These are phyloP conservation scores for Eupeodes luniger DNA, from an alignment of 2,888 invertebrate genomes.

Conservation along the genomic window DNA sequence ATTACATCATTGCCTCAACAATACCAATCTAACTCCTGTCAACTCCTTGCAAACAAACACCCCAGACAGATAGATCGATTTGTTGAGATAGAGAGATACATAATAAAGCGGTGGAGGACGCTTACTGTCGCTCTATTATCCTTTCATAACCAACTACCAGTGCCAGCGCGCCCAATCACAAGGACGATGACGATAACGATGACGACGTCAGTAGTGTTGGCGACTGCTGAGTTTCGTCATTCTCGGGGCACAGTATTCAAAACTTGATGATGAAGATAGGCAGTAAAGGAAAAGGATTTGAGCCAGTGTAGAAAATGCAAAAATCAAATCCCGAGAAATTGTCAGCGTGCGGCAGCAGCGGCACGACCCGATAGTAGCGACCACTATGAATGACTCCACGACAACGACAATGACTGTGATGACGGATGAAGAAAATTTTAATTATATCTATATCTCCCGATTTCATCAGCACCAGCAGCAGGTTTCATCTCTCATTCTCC, in stretches of 20 bases:
- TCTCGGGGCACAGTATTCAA: constrained; percentile 18
- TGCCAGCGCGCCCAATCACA: too few relatives aligned
- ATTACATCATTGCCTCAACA: constrained; percentile 73
- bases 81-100: constrained; percentile 39
- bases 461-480: background rate
- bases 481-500: background rate
- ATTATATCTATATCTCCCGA: constrained; percentile 39
- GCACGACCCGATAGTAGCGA: too few relatives aligned
- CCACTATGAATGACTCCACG: background rate
- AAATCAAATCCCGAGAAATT: constrained; percentile 18
- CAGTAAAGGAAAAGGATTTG: constrained; percentile 48
- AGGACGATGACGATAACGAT: background rate
- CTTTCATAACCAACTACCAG: constrained; percentile 58
- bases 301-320: background rate
- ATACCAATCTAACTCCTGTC: constrained; percentile 74
- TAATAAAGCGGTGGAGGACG: constrained; percentile 7
- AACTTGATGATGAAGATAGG: constrained; percentile 41
- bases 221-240: background rate
- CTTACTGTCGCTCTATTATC: constrained; percentile 33
- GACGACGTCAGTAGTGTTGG: background rate
- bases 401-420: constrained; percentile 5
- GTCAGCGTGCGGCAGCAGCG: background rate
- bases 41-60: constrained; percentile 67
- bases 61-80: constrained; percentile 36
- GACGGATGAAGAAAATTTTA: constrained; percentile 41